phyloP scores from a whole-genome alignment of 2,888 invertebrate genomes.

The Nomada ferruginata region DNA sequence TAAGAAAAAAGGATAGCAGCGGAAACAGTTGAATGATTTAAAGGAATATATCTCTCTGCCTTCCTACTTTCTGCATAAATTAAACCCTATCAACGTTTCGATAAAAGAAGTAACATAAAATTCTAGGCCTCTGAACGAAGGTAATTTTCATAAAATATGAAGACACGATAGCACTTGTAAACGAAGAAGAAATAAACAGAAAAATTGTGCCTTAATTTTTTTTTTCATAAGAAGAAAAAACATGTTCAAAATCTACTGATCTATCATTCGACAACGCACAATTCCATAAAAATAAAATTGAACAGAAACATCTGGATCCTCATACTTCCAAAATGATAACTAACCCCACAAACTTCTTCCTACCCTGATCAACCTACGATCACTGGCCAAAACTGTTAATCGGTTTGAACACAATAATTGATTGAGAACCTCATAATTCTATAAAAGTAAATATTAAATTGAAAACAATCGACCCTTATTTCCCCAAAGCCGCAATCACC shows the following conservation, averaged over 20 bases:
- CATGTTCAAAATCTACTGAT: neutral
- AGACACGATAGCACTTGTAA: too few relatives aligned
- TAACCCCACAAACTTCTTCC: neutral
- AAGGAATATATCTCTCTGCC: slow-evolving; percentile 14
- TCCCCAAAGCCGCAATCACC: neutral
- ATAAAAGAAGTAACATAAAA: neutral
- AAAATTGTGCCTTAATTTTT: too few relatives aligned
- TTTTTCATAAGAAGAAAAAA: neutral
- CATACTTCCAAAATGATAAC: neutral
- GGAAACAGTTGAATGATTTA: slow-evolving; percentile 32
- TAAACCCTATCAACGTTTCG: slow-evolving; percentile 7
- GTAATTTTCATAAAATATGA: neutral
- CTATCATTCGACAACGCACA: too few relatives aligned
- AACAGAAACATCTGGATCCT: neutral
- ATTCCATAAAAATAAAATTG: neutral
- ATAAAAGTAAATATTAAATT: neutral
- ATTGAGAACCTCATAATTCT: neutral
- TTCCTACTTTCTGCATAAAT: slow-evolving; percentile 34
- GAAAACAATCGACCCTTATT: neutral
- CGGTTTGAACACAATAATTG: neutral
- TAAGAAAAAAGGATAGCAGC: neutral
- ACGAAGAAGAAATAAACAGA: too few relatives aligned
- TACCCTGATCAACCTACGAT: slow-evolving; percentile 8
- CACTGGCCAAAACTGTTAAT: too few relatives aligned
- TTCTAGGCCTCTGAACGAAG: neutral